These are phyloP conservation scores for Trialeurodes vaporariorum DNA, from an alignment of 1,140 invertebrate genomes.

Conservation along the genomic window DNA sequence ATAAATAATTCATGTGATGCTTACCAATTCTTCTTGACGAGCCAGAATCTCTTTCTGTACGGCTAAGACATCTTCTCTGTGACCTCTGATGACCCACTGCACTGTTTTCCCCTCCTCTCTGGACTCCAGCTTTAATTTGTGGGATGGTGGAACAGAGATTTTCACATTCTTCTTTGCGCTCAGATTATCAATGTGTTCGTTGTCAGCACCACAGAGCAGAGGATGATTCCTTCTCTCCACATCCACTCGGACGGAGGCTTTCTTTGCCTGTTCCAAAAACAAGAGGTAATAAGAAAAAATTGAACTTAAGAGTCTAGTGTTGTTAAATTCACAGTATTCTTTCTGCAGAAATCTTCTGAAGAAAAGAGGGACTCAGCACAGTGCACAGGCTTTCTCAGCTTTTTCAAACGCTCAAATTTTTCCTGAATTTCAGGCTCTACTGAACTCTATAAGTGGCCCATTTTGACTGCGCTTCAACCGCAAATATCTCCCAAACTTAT, in stretches of 20 bases:
- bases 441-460: too few species aligned
- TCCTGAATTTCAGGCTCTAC: too few species aligned
- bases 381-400: too few species aligned
- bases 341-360: too few species aligned
- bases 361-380: too few species aligned
- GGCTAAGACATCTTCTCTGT: background rate
- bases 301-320: too few species aligned
- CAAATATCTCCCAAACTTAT: too few species aligned
- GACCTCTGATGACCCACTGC: background rate
- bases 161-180: background rate
- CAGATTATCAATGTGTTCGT: background rate
- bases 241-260: background rate
- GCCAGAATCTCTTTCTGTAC: background rate
- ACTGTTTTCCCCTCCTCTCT: background rate
- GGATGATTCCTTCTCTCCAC: background rate
- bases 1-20: too few species aligned
- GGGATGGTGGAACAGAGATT: background rate
- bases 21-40: background rate
- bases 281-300: too few species aligned
- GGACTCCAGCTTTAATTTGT: background rate
- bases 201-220: background rate
- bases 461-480: too few species aligned
- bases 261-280: background rate
- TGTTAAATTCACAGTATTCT: too few species aligned
- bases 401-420: too few species aligned